These are phyloP conservation scores for Aleiodes alternator DNA, from an alignment of 2,888 invertebrate genomes.

Conservation along the genomic window DNA sequence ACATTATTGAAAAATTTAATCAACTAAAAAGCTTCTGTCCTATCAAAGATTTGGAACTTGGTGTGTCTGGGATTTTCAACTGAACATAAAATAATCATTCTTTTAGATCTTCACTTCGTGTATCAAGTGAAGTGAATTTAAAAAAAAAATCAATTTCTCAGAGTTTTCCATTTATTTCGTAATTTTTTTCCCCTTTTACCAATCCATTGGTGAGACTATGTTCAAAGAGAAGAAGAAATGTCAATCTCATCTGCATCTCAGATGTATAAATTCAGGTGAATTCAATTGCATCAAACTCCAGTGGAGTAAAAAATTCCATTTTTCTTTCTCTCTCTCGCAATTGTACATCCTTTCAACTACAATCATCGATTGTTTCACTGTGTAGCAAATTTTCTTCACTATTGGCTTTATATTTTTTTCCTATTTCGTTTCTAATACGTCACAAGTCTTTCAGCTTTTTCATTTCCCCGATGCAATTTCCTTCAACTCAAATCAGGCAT, in stretches of 20 bases:
- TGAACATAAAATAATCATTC: too few species aligned
- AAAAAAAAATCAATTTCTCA: too few species aligned
- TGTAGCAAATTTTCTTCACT: constrained; percentile 9
- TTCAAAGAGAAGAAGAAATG: background rate
- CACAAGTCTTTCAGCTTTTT: background rate
- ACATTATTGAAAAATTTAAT: too few species aligned
- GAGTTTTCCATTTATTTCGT: background rate
- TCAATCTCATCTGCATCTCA: constrained; percentile 16
- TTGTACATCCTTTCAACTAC: background rate
- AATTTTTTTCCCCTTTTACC: background rate
- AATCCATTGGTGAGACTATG: background rate
- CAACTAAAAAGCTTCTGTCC: too few species aligned
- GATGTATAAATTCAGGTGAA: background rate
- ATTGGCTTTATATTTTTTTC: background rate
- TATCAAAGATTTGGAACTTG: too few species aligned
- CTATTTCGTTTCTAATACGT: background rate
- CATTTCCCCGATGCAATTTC: background rate
- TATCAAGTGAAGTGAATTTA: too few species aligned
- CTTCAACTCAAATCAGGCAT: too few species aligned
- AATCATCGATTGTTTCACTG: constrained; percentile 35
- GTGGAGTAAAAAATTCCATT: constrained; percentile 6
- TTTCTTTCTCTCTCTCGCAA: constrained; percentile 3
- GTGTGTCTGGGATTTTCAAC: too few species aligned
- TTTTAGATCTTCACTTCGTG: too few species aligned
- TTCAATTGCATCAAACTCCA: constrained; percentile 28